phyloP scores from a whole-genome alignment of 2,113 vertebrate species.

The Oncorhynchus masou region DNA sequence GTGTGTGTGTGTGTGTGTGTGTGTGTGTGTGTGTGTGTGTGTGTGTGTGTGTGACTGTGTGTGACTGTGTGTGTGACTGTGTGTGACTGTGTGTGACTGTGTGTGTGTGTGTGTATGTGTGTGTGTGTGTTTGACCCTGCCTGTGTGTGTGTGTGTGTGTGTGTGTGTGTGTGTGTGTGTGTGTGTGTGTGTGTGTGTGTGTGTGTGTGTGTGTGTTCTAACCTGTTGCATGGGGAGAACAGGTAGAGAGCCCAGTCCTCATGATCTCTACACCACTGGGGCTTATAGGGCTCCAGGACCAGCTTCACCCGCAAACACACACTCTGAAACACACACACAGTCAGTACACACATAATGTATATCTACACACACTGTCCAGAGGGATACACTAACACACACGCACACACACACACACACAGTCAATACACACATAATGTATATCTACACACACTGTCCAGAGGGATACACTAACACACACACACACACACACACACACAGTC shows the following conservation, averaged over 20 bases:
- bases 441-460: background rate
- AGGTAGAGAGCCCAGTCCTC: constrained; percentile 93
- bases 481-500: background rate
- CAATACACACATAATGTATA: background rate
- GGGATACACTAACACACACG: no score
- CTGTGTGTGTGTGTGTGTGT: no score
- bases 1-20: no score
- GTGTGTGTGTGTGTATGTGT: constrained; percentile 10
- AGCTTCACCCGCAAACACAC: constrained; percentile 84
- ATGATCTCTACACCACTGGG: constrained; percentile 88
- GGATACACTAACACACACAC: constrained; percentile 17
- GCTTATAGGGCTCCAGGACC: constrained; percentile 86
- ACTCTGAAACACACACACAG: constrained; percentile 72
- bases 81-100: background rate
- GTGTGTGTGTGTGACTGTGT: background rate
- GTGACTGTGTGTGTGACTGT: constrained; percentile 5
- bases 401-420: background rate
- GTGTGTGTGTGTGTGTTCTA: constrained; percentile 46
- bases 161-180: no score
- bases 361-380: background rate
- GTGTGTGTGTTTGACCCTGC: background rate
- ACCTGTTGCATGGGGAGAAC: constrained; percentile 91
- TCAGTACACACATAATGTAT: no score
- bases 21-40: no score
- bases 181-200: no score